Percentiles rank a stretch among this genome's conserved stretches.
Evolutionary conservation across 2,113 vertebrate species (phyloP).

Genomic region (Nibea albiflora): DNA sequence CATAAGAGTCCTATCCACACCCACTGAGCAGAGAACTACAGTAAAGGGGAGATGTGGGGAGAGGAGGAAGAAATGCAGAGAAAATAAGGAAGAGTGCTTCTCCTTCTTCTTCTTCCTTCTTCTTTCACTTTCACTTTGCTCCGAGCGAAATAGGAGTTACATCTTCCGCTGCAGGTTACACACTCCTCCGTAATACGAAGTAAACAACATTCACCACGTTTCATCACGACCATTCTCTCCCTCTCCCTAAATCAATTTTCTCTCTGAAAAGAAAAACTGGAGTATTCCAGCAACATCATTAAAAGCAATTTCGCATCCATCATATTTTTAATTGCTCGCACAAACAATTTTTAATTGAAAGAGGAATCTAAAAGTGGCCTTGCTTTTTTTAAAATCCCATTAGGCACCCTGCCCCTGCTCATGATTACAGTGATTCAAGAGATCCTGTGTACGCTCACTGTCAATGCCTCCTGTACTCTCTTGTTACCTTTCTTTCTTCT

Average conservation of each 20-base stretch:
- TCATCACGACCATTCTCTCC: background rate
- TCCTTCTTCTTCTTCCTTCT: slow-evolving; percentile 25
- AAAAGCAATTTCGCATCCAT: slow-evolving; percentile 23
- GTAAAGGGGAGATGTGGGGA: slow-evolving; percentile 23
- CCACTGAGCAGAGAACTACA: slow-evolving; percentile 55
- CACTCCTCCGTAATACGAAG: slow-evolving; percentile 13
- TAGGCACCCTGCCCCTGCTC: slow-evolving; percentile 21
- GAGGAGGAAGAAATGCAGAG: slow-evolving; percentile 20
- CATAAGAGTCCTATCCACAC: slow-evolving; percentile 61
- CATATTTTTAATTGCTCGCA: slow-evolving; percentile 36
- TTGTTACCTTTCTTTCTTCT: slow-evolving; percentile 27
- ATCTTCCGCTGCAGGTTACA: slow-evolving; percentile 19
- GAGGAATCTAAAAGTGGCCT: slow-evolving; percentile 24
- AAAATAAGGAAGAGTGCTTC: slow-evolving; percentile 24
- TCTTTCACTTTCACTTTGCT: slow-evolving; percentile 54
- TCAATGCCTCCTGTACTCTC: slow-evolving; percentile 16
- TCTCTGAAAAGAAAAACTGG: slow-evolving; percentile 12
- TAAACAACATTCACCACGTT: slow-evolving; percentile 18
- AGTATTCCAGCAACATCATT: slow-evolving; percentile 2
- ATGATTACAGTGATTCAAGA: slow-evolving; percentile 20
- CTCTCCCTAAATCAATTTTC: slow-evolving; percentile 4
- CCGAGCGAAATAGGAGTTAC: slow-evolving; percentile 19
- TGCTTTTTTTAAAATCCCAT: slow-evolving; percentile 36
- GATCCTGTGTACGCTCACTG: background rate
- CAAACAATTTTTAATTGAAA: slow-evolving; percentile 49